phyloP scores from a whole-genome alignment of 2,888 invertebrate species.

The Disparrhopalites patrizii region DNA sequence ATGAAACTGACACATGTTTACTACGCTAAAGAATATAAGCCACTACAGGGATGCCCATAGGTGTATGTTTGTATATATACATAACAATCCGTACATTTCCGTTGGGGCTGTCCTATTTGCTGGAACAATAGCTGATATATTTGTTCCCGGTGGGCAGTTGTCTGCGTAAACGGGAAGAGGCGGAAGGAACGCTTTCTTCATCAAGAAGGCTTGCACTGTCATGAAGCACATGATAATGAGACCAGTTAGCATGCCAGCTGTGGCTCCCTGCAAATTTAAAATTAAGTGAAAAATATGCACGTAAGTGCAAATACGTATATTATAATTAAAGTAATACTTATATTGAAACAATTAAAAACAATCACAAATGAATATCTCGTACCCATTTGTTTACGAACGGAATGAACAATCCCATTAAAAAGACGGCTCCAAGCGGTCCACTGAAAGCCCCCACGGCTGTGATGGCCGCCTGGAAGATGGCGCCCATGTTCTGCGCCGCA shows the following conservation, averaged over 20 bases:
- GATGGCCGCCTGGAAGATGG: slow-evolving; percentile 30
- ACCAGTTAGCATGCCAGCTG: slow-evolving; percentile 39
- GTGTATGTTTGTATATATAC: neutral
- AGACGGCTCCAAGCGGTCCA: slow-evolving; percentile 41
- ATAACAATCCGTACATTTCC: neutral
- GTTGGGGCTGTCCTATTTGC: neutral
- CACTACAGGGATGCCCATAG: too few species aligned
- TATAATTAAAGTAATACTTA: too few species aligned
- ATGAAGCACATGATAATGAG: slow-evolving; percentile 40
- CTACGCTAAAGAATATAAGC: neutral
- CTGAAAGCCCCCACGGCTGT: slow-evolving; percentile 40
- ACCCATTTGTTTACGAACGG: slow-evolving; percentile 43
- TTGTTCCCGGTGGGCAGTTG: slow-evolving; percentile 28
- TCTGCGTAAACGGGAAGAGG: slow-evolving; percentile 36
- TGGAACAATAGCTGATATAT: neutral
- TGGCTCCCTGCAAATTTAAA: slow-evolving; percentile 39
- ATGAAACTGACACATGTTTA: neutral
- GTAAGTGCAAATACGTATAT: too few species aligned
- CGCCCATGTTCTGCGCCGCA: slow-evolving; percentile 34
- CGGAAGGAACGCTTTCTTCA: slow-evolving; percentile 32
- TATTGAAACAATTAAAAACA: too few species aligned
- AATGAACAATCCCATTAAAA: slow-evolving; percentile 43
- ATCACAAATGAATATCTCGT: neutral
- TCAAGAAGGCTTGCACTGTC: slow-evolving; percentile 33
- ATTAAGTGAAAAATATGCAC: slow-evolving; percentile 11